A percentile compares a stretch with the other conserved stretches of the same genome.
phyloP scores from a whole-genome alignment of 2,113 vertebrate genomes.

The Myrmecobius fasciatus region DNA sequence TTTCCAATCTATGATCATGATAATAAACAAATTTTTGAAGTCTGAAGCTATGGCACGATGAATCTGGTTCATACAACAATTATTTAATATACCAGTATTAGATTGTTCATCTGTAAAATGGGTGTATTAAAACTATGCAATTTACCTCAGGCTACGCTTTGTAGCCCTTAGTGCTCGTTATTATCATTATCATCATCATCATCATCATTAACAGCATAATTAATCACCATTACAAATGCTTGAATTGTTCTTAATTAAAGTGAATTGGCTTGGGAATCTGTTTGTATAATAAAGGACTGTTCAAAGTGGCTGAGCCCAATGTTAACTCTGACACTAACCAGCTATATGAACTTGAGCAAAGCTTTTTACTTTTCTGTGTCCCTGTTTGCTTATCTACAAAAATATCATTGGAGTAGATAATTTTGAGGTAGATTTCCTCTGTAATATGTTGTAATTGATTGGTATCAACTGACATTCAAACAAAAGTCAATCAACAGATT shows the following conservation, averaged over 20 bases:
- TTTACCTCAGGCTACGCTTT: background rate
- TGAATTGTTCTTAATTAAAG: background rate
- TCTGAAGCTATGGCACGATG: background rate
- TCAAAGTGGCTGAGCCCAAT: background rate
- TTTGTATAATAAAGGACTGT: background rate
- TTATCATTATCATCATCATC: background rate
- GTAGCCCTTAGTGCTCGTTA: background rate
- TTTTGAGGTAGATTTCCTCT: background rate
- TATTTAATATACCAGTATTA: background rate
- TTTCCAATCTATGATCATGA: background rate
- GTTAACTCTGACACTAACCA: background rate
- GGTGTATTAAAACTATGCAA: background rate
- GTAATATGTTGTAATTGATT: background rate
- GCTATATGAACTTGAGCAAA: background rate
- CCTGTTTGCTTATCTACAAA: background rate
- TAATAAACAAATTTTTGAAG: background rate
- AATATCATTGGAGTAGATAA: background rate
- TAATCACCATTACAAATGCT: background rate
- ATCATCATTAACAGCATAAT: background rate
- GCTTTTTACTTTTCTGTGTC: background rate
- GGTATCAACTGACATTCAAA: background rate
- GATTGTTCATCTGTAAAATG: background rate
- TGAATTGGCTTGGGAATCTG: background rate
- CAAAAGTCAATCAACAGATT: background rate
- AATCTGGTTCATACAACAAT: background rate